Conservation (phyloP, 2,113 vertebrate species). For the Triplophysa tibetana region DNA sequence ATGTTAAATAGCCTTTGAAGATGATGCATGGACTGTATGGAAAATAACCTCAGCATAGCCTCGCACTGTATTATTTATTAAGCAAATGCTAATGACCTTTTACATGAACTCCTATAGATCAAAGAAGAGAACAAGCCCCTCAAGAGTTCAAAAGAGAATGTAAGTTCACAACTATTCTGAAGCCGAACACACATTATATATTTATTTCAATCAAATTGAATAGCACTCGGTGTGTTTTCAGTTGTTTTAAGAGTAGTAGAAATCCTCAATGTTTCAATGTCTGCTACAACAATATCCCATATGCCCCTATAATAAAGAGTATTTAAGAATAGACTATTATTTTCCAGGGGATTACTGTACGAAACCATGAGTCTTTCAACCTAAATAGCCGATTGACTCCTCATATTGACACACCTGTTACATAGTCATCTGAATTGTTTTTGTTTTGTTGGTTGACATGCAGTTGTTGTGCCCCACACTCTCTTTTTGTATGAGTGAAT, state of each 20-base stretch:
- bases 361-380: neutral
- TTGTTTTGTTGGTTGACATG: neutral
- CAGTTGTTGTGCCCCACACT: slow-evolving; percentile 9
- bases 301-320: neutral
- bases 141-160: slow-evolving; percentile 64
- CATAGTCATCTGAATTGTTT: neutral
- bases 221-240: neutral
- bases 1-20: neutral
- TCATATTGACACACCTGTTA: neutral
- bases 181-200: neutral
- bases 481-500: neutral
- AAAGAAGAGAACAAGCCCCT: slow-evolving; percentile 77
- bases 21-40: slow-evolving; percentile 3
- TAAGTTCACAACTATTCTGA: slow-evolving; percentile 63
- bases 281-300: neutral
- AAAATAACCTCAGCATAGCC: slow-evolving; percentile 42
- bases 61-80: neutral
- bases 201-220: neutral
- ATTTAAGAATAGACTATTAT: neutral
- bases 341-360: neutral
- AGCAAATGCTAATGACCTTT: slow-evolving; percentile 45
- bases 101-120: slow-evolving; percentile 69
- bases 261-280: slow-evolving; percentile 9
- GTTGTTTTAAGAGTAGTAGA: neutral
- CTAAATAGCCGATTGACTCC: neutral